Conservation (phyloP, 2,797 vertebrate genomes). For the Fundulus diaphanus region DNA sequence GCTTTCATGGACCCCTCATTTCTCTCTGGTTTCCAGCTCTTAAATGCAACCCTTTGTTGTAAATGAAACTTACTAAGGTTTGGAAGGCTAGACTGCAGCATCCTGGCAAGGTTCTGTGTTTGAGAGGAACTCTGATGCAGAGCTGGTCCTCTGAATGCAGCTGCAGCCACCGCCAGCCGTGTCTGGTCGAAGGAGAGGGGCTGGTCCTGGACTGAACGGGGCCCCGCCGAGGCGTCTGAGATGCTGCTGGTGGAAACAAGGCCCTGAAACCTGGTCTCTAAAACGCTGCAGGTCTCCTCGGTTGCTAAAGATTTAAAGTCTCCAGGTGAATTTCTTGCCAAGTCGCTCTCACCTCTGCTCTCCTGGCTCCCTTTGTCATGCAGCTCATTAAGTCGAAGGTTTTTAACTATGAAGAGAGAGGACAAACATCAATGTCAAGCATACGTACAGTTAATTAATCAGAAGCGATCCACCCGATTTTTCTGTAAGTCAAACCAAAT, state of each 20-base stretch:
- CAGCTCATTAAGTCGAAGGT: constrained; percentile 21
- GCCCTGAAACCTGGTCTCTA: constrained; percentile 7
- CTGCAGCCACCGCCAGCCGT: constrained; percentile 72
- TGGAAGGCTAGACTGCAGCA: constrained; percentile 75
- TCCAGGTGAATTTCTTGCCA: constrained; percentile 1
- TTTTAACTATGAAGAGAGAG: constrained; percentile 53
- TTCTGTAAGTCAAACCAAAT: neutral
- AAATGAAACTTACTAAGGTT: constrained; percentile 67
- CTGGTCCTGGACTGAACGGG: constrained; percentile 69
- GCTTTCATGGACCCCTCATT: neutral
- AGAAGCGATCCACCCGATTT: neutral
- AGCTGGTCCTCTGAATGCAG: constrained; percentile 62
- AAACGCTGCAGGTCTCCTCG: neutral
- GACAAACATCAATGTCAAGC: neutral
- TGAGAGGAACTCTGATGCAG: constrained; percentile 37
- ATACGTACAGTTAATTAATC: neutral
- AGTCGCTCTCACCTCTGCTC: constrained; percentile 11
- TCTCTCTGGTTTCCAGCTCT: constrained; percentile 1
- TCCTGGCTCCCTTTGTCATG: neutral
- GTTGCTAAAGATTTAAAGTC: constrained; percentile 13
- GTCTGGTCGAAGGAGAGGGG: constrained; percentile 77
- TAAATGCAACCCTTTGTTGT: constrained; percentile 17
- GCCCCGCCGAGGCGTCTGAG: constrained; percentile 8
- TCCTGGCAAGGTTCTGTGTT: constrained; percentile 59
- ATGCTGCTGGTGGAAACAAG: neutral